Conservation (phyloP, 2,113 vertebrate species). For the Phaethon lepturus region DNA sequence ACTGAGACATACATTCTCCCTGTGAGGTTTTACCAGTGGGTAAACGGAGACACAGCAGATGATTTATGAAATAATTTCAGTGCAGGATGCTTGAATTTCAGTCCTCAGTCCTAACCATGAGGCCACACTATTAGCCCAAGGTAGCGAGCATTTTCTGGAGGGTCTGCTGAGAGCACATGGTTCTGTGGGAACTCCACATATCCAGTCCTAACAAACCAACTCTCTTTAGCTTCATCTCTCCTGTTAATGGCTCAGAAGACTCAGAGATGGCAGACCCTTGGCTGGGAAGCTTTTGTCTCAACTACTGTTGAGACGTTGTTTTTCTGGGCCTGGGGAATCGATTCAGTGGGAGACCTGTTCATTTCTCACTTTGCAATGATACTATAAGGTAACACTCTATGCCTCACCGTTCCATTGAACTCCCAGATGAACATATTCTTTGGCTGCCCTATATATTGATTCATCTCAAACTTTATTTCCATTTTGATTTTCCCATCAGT, state of each 20-base stretch:
- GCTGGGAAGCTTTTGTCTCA: neutral
- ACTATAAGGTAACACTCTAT: neutral
- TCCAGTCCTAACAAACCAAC: neutral
- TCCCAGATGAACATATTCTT: neutral
- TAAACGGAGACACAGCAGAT: neutral
- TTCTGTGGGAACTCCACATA: neutral
- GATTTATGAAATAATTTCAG: neutral
- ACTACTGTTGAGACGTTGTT: fast-evolving
- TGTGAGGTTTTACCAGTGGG: neutral
- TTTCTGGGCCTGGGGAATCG: neutral
- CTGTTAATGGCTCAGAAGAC: fast-evolving
- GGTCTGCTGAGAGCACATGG: fast-evolving
- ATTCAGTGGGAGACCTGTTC: neutral
- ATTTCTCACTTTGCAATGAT: neutral
- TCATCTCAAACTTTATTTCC: neutral
- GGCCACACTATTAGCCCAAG: neutral
- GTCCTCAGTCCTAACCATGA: neutral
- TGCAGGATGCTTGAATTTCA: neutral
- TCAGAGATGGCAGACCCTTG: neutral
- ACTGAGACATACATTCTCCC: neutral
- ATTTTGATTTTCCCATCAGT: neutral
- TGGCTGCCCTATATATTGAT: neutral
- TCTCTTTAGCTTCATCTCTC: neutral
- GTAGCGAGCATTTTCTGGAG: neutral
- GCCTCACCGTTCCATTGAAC: neutral